Conservation (phyloP, 2,888 invertebrate species). For the Aspidiotus destructor region DNA sequence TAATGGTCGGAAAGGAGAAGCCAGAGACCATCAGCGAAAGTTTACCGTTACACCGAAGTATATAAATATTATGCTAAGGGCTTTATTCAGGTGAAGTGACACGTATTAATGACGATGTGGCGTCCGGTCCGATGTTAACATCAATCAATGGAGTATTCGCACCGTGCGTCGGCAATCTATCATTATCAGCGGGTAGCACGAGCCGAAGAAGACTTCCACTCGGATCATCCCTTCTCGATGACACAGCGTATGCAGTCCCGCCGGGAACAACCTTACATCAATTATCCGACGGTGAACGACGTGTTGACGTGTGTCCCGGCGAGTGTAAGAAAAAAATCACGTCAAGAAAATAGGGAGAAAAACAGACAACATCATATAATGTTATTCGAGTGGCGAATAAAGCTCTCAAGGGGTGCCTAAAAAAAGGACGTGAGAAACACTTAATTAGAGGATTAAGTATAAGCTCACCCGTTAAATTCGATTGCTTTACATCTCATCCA, state of each 20-base stretch:
- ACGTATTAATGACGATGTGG: conserved; percentile 27
- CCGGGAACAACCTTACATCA: not conserved
- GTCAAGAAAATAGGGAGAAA: not conserved
- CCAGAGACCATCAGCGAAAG: not conserved
- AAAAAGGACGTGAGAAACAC: too few relatives aligned
- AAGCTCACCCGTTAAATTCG: too few relatives aligned
- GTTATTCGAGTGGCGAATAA: too few relatives aligned
- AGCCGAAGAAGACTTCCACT: not conserved
- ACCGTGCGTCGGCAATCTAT: conserved; percentile 23
- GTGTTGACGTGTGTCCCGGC: not conserved
- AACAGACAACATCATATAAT: too few relatives aligned
- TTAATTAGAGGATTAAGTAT: too few relatives aligned
- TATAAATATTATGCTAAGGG: conserved; percentile 31
- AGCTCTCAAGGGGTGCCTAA: too few relatives aligned
- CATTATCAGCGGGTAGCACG: conserved; percentile 20
- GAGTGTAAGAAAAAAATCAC: not conserved
- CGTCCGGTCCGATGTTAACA: conserved; percentile 25
- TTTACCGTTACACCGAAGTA: conserved; percentile 28
- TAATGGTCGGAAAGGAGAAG: conserved; percentile 15
- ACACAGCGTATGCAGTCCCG: not conserved
- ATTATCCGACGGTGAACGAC: not conserved
- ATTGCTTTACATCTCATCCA: too few relatives aligned
- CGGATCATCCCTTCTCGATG: not conserved
- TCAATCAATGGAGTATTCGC: conserved; percentile 30
- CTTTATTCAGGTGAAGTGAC: conserved; percentile 31